Evolutionary conservation across 2,888 invertebrate species (phyloP).

Genomic region (Plutella xylostella): DNA sequence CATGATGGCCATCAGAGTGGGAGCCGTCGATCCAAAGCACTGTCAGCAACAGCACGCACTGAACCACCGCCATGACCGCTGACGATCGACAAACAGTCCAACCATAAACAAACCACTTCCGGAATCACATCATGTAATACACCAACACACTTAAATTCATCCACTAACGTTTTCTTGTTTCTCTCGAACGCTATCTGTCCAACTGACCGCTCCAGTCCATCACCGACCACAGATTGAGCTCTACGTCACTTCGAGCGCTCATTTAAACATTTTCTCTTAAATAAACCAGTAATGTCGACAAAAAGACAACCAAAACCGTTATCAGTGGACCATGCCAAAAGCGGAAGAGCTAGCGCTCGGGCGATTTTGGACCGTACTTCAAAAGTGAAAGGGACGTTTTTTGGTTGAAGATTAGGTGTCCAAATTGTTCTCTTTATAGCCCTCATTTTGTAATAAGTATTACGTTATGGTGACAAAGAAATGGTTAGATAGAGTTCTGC

Average conservation of each 20-base stretch:
- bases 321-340: conserved; percentile 38
- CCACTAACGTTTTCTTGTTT: conserved; percentile 32
- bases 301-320: conserved; percentile 49
- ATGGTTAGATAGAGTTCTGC: too few species aligned
- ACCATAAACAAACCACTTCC: conserved; percentile 16
- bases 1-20: conserved; percentile 52
- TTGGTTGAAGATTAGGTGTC: too few species aligned
- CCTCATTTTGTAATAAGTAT: conserved; percentile 43
- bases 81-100: conserved; percentile 11
- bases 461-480: conserved; percentile 50
- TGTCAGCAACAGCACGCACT: conserved; percentile 40
- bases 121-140: conserved; percentile 49
- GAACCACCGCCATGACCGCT: conserved; percentile 39
- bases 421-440: conserved; percentile 13
- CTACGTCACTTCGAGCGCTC: conserved; percentile 33
- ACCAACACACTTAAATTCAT: conserved; percentile 37
- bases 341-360: conserved; percentile 12
- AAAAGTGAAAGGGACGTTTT: too few species aligned
- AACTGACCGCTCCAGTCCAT: background rate
- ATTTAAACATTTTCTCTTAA: conserved; percentile 70
- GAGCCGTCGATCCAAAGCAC: conserved; percentile 40
- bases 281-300: conserved; percentile 64
- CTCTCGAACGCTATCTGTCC: conserved; percentile 25
- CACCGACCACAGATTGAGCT: conserved; percentile 27
- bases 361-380: too few species aligned